These are phyloP conservation scores for Furcifer pardalis DNA, from an alignment of 2,797 vertebrate genomes.

Conservation along the genomic window DNA sequence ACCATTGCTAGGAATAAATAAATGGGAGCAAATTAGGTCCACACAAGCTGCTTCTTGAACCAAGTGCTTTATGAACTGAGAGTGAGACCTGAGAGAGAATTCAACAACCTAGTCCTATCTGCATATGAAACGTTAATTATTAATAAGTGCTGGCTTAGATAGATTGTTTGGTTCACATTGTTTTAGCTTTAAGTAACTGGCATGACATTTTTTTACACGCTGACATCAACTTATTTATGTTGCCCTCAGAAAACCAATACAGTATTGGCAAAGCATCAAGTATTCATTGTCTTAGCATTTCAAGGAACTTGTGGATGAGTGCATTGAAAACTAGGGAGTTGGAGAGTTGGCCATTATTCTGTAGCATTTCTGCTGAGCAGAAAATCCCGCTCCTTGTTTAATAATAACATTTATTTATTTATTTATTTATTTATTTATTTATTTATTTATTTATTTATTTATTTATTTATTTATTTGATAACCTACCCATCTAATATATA, in stretches of 20 bases:
- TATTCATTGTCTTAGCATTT: slow-evolving; percentile 61
- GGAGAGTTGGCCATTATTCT: no score
- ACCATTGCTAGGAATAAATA: slow-evolving; percentile 72
- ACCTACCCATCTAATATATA: no score
- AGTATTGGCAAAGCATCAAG: slow-evolving; percentile 56
- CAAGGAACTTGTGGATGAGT: slow-evolving; percentile 23
- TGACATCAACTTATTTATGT: slow-evolving; percentile 61
- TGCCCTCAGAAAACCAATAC: slow-evolving; percentile 56
- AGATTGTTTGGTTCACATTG: slow-evolving; percentile 23
- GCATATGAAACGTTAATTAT: slow-evolving; percentile 17
- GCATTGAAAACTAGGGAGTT: no score
- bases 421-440: no score
- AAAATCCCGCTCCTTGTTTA: no score
- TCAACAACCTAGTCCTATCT: slow-evolving; percentile 6
- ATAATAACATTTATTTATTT: no score
- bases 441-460: no score
- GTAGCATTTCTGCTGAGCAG: no score
- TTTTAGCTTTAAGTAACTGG: slow-evolving; percentile 51
- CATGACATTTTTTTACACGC: slow-evolving; percentile 23
- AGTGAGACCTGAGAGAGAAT: slow-evolving; percentile 26
- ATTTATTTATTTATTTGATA: no score
- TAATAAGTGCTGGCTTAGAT: slow-evolving; percentile 20
- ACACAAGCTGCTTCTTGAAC: slow-evolving; percentile 41
- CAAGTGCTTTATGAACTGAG: slow-evolving; percentile 14
- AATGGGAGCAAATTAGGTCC: slow-evolving; percentile 61